These are phyloP conservation scores for Beaufortia kweichowensis DNA, from an alignment of 2,113 vertebrate species.

Conservation along the genomic window DNA sequence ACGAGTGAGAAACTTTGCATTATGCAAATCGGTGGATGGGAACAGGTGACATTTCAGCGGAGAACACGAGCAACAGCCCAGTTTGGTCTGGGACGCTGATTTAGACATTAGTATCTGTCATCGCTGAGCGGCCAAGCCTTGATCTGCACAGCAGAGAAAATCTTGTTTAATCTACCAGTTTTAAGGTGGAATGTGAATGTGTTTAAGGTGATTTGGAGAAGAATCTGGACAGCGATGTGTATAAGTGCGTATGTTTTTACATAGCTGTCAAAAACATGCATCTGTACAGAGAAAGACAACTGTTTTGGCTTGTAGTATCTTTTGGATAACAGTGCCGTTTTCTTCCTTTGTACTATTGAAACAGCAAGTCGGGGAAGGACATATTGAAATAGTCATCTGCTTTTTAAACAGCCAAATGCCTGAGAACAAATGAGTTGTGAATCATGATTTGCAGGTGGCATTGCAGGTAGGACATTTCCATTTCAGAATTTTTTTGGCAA, in stretches of 20 bases:
- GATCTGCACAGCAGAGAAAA: slow-evolving; percentile 75
- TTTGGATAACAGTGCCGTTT: no score
- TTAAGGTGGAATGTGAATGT: slow-evolving; percentile 83
- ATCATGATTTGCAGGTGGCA: no score
- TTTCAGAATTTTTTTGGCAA: no score
- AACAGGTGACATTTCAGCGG: slow-evolving; percentile 99
- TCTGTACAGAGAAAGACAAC: background rate
- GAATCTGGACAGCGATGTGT: background rate
- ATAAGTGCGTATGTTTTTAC: background rate
- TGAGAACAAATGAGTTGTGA: no score
- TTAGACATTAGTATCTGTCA: slow-evolving; percentile 99
- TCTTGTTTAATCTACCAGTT: slow-evolving; percentile 67
- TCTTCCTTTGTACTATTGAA: no score
- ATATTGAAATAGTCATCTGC: no score
- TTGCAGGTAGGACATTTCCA: no score
- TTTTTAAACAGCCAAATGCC: no score
- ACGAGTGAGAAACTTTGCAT: slow-evolving; percentile 99
- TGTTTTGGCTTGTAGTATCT: background rate
- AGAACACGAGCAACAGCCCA: slow-evolving; percentile 84
- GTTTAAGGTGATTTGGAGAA: slow-evolving; percentile 12
- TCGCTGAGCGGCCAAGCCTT: slow-evolving; percentile 77
- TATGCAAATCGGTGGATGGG: slow-evolving; percentile 99
- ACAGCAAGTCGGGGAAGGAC: no score
- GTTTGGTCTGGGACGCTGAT: slow-evolving; percentile 89
- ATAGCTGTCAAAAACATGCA: background rate